These are phyloP conservation scores for Urechis unicinctus DNA, from an alignment of 2,888 invertebrate genomes.

Conservation along the genomic window DNA sequence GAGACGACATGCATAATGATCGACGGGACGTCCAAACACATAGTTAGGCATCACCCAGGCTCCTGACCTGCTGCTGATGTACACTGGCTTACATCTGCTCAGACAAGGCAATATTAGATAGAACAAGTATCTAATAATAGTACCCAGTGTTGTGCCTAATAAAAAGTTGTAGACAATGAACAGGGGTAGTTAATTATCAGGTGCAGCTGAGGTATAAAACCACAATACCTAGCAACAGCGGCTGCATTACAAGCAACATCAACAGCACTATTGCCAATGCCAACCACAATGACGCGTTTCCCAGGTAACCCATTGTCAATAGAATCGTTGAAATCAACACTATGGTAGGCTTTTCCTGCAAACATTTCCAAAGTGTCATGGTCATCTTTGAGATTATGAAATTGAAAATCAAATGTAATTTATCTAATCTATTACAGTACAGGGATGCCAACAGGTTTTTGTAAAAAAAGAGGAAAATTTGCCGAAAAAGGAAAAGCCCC, in stretches of 20 bases:
- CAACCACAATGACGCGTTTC: constrained; percentile 38
- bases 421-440: too few species aligned
- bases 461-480: too few species aligned
- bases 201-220: too few species aligned
- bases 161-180: too few species aligned
- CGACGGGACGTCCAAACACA: constrained; percentile 35
- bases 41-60: constrained; percentile 47
- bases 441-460: too few species aligned
- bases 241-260: constrained; percentile 39
- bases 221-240: background rate
- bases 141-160: constrained; percentile 44
- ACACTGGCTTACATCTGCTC: constrained; percentile 37
- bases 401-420: background rate
- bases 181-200: too few species aligned
- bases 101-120: too few species aligned
- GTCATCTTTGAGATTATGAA: too few species aligned
- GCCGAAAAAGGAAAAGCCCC: too few species aligned
- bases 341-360: constrained; percentile 41
- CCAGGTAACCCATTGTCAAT: constrained; percentile 32
- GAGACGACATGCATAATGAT: constrained; percentile 37
- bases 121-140: too few species aligned
- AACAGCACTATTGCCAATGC: constrained; percentile 46
- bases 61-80: constrained; percentile 42
- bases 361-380: too few species aligned
- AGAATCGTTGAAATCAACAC: constrained; percentile 39